These are phyloP conservation scores for Formica exsecta DNA, from an alignment of 1,140 invertebrate species.

Conservation along the genomic window DNA sequence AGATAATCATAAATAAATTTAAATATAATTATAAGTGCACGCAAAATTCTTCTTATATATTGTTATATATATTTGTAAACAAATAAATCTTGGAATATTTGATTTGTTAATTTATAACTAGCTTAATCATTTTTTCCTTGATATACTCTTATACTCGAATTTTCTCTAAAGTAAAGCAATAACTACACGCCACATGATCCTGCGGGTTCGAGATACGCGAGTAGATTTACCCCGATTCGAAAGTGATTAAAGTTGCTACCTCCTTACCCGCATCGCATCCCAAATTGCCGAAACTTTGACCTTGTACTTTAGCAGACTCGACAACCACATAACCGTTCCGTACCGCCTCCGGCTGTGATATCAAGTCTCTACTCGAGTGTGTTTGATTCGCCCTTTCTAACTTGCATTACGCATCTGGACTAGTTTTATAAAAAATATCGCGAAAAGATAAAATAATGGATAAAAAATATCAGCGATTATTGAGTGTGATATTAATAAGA, in stretches of 20 bases:
- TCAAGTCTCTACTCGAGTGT: not conserved
- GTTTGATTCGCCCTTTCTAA: slow-evolving; percentile 11
- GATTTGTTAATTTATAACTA: slow-evolving; percentile 38
- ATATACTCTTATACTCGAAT: slow-evolving; percentile 20
- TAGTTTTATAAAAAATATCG: not conserved
- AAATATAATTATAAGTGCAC: not conserved
- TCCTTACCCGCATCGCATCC: slow-evolving; percentile 61
- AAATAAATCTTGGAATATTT: slow-evolving; percentile 13
- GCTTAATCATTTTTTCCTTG: not conserved
- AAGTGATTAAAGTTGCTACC: slow-evolving; percentile 62
- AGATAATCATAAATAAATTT: not conserved
- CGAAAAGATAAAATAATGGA: slow-evolving; percentile 10
- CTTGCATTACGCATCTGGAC: not conserved
- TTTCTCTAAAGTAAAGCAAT: slow-evolving; percentile 35
- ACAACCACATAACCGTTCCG: slow-evolving; percentile 58
- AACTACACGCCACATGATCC: slow-evolving; percentile 38
- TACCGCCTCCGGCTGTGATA: slow-evolving; percentile 44
- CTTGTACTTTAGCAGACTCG: slow-evolving; percentile 57
- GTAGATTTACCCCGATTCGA: slow-evolving; percentile 56
- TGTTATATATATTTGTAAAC: not conserved
- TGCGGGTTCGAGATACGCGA: slow-evolving; percentile 46
- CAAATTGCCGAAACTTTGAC: slow-evolving; percentile 59
- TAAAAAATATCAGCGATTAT: not conserved
- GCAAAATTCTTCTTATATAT: too few species aligned
- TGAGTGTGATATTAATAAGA: not conserved